A percentile compares a stretch with the other conserved stretches of the same genome.
These are phyloP conservation scores for Zaprionus obscuricornis DNA, from an alignment of 2,888 invertebrate genomes.

Conservation along the genomic window DNA sequence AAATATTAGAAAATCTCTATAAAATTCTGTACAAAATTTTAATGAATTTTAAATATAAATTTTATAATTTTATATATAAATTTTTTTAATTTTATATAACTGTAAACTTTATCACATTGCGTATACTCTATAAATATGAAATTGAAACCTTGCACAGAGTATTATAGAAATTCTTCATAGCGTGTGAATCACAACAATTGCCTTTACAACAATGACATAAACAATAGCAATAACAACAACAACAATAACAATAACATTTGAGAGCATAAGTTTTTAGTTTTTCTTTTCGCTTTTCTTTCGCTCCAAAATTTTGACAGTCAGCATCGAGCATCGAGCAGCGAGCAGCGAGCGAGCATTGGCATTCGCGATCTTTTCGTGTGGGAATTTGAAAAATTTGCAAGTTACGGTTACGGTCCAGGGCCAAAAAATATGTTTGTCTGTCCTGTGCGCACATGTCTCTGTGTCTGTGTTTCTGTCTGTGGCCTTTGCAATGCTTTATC, in stretches of 20 bases:
- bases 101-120: no score
- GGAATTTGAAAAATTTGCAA: constrained; percentile 56
- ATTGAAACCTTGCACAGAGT: constrained; percentile 7
- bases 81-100: no score
- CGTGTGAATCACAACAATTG: constrained; percentile 46
- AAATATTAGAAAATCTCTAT: constrained; percentile 1
- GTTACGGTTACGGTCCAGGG: constrained; percentile 45
- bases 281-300: constrained; percentile 26
- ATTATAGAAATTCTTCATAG: constrained; percentile 40
- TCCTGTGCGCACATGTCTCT: no score
- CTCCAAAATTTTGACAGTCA: constrained; percentile 39
- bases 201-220: no score
- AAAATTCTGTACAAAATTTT: no score
- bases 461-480: constrained; percentile 8
- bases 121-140: no score
- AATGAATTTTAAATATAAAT: constrained; percentile 1
- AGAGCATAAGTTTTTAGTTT: no score
- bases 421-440: constrained; percentile 27
- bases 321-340: constrained; percentile 9
- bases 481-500: constrained; percentile 29
- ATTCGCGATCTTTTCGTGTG: constrained; percentile 49
- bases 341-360: constrained; percentile 18
- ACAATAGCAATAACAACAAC: no score
- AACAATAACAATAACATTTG: constrained; percentile 4
- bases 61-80: no score